Conservation (phyloP, 2,888 invertebrate species). For the Drosophila flavopinicola region DNA sequence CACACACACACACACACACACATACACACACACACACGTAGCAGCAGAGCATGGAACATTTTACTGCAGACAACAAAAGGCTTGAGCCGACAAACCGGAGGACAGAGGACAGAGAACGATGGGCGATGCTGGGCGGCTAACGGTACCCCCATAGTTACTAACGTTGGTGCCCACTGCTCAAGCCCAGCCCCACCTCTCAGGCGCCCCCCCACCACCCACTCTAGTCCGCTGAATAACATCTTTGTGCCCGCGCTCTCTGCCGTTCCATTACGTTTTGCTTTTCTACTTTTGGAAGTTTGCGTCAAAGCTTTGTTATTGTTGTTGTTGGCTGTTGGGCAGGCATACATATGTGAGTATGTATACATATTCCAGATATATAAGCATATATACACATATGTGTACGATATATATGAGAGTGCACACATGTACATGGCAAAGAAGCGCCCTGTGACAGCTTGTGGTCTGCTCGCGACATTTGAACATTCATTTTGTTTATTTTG, state of each 20-base stretch:
- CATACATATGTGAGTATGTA: slow-evolving; percentile 9
- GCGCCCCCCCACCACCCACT: background rate
- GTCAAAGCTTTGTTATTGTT: slow-evolving; percentile 61
- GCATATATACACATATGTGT: slow-evolving; percentile 6
- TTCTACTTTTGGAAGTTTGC: slow-evolving; percentile 65
- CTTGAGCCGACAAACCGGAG: slow-evolving; percentile 57
- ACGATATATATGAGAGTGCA: slow-evolving; percentile 4
- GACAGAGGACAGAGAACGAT: slow-evolving; percentile 7
- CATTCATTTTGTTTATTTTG: slow-evolving; percentile 78
- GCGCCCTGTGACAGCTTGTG: slow-evolving; percentile 79
- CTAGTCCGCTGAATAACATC: background rate
- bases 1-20: slow-evolving; percentile 23
- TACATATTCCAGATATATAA: slow-evolving; percentile 5
- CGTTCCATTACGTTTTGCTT: slow-evolving; percentile 61
- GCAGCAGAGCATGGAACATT: slow-evolving; percentile 67
- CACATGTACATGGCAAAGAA: slow-evolving; percentile 38
- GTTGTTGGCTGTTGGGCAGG: slow-evolving; percentile 42
- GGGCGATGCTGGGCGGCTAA: slow-evolving; percentile 26
- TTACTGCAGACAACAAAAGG: slow-evolving; percentile 78
- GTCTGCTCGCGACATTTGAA: slow-evolving; percentile 81
- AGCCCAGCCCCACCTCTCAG: background rate
- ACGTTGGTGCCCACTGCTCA: slow-evolving; percentile 40
- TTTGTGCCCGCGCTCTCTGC: slow-evolving; percentile 24
- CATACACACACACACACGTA: slow-evolving; percentile 27
- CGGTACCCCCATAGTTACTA: slow-evolving; percentile 47